These are phyloP conservation scores for Trachemys scripta DNA, from an alignment of 2,113 vertebrate genomes.

Conservation along the genomic window DNA sequence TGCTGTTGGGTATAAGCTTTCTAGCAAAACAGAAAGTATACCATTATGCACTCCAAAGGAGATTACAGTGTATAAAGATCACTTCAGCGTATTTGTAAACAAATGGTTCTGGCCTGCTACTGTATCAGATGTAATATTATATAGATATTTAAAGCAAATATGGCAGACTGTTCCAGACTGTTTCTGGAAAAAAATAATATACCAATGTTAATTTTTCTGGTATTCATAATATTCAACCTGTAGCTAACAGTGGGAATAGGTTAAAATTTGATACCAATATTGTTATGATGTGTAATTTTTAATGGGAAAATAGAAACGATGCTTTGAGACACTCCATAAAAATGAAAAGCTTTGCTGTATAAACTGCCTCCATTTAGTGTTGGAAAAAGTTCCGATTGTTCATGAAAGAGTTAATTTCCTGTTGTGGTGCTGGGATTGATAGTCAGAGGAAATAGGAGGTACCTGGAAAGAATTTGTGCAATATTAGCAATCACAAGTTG, in stretches of 20 bases:
- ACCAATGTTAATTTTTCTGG: neutral
- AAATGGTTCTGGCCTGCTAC: neutral
- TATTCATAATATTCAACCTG: neutral
- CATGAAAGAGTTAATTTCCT: constrained; percentile 55
- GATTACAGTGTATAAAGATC: neutral
- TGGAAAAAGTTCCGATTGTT: neutral
- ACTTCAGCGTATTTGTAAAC: accelerated
- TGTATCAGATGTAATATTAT: neutral
- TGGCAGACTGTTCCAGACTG: accelerated
- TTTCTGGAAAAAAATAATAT: neutral
- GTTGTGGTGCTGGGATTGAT: constrained; percentile 23
- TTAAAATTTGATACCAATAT: neutral
- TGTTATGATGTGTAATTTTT: accelerated
- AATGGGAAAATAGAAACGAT: accelerated
- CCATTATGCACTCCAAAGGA: neutral
- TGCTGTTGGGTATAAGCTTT: neutral
- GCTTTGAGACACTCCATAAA: neutral
- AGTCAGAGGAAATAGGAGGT: constrained; percentile 69
- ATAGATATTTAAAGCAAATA: neutral
- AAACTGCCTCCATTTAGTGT: neutral
- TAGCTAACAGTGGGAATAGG: neutral
- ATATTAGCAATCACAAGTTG: neutral
- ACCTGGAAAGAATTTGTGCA: constrained; percentile 48
- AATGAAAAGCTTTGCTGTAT: neutral
- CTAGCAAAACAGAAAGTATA: neutral